Evolutionary conservation across 2,797 vertebrate species (phyloP), one percentile per base, ranked within the genome.

Genomic region (Anabacerthia variegaticeps): DNA sequence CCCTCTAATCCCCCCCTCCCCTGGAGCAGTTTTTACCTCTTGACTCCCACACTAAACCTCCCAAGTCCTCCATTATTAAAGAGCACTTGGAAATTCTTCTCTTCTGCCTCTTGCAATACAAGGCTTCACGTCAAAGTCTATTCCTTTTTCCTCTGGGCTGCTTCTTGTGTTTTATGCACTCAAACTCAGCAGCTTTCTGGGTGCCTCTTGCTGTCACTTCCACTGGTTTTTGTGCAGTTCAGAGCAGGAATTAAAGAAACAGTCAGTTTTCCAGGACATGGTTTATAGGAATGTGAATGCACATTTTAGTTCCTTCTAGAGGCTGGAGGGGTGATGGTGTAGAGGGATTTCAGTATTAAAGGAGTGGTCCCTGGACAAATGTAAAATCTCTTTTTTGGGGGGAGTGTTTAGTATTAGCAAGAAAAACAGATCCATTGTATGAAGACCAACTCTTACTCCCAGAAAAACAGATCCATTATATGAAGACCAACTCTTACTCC

Each of bases 31-130:
- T 77, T 87, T 65, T 85, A 28, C 54, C 24, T 81, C 49, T 63
- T 67, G 36, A 19, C 44, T 93, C 58, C 37, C 49, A 62, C 41
- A 3, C 43, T 71, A 63, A 90, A 37, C 69, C 32, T 88, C 65
- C 34, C 30, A 55, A 46, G 28, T 68, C 27, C n/a, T 83, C 14
- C 36, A 11, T 58, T 59, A 55, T 74, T 85, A 51, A 81, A 55
- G 11, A 92, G 36, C 49, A 55, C 55, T 83, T 61, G 59, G 20
- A 78, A 21, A 71, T 80, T 88, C 74, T 48, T 59, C 68, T 85
- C 39, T 77, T 51, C 39, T 19, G 9, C 19, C 55, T 48, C 67
- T 59, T 69, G 49, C 41, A 65, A 4, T 84, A 41, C 28, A 85
- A 63, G 44, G 7, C 14, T 62, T 80, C 10, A 2, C 0, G 0